Evolutionary conservation across 2,113 vertebrate genomes (phyloP).

Genomic region (Tiliqua scincoides): DNA sequence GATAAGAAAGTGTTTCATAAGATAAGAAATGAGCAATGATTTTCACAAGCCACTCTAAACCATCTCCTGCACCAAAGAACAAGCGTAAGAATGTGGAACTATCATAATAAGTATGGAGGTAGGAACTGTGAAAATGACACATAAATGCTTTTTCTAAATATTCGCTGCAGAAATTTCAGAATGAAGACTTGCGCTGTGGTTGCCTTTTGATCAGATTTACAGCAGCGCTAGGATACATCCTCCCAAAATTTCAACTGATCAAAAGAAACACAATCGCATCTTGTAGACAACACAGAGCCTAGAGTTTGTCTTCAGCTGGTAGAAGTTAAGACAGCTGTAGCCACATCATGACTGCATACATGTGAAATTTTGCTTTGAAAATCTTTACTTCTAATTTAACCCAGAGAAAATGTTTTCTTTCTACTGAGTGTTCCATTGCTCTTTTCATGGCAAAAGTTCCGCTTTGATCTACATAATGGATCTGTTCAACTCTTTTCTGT

Average conservation of each 20-base stretch:
- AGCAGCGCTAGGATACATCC: neutral
- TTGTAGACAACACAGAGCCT: neutral
- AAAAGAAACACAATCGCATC: neutral
- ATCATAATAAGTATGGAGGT: neutral
- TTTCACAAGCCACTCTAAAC: neutral
- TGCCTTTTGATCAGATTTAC: neutral
- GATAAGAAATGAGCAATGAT: neutral
- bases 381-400: conserved; percentile 24
- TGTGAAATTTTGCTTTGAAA: conserved; percentile 20
- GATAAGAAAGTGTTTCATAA: neutral
- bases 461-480: conserved; percentile 18
- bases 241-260: neutral
- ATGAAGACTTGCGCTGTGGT: neutral
- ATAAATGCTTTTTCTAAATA: neutral
- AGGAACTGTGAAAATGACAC: neutral
- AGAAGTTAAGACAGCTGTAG: neutral
- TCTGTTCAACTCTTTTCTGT: neutral
- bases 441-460: conserved; percentile 14
- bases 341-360: conserved; percentile 10
- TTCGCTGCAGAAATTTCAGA: neutral
- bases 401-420: conserved; percentile 18
- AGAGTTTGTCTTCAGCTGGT: conserved; percentile 25
- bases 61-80: neutral
- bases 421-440: conserved; percentile 1
- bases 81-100: neutral